Percentiles rank a stretch among this genome's conserved stretches.
Evolutionary conservation across 2,797 vertebrate species (phyloP).

Genomic region (Pangasius macronema): DNA sequence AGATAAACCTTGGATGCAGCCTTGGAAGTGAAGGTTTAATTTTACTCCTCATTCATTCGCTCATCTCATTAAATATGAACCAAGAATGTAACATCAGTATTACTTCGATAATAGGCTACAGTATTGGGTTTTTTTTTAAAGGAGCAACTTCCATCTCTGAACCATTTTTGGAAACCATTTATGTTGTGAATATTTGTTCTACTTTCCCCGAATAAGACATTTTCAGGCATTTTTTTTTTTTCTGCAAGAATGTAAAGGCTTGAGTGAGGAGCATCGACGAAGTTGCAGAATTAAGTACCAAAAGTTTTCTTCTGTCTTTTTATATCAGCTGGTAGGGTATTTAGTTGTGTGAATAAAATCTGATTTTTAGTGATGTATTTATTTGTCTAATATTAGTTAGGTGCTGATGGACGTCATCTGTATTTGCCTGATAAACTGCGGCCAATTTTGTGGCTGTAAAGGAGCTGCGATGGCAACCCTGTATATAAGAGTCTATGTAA

Average conservation of each 20-base stretch:
- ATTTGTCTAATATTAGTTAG: constrained; percentile 67
- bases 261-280: background rate
- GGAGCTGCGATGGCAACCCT: constrained; percentile 52
- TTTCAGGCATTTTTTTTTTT: background rate
- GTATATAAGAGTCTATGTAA: constrained; percentile 50
- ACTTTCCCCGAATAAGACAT: background rate
- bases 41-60: background rate
- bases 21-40: background rate
- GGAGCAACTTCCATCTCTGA: background rate
- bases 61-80: background rate
- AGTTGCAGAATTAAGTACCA: constrained; percentile 4
- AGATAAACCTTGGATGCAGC: background rate
- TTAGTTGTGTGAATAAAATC: background rate
- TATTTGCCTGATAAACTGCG: constrained; percentile 20
- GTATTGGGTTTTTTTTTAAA: background rate
- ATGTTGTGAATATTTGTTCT: background rate
- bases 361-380: constrained; percentile 66
- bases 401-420: constrained; percentile 32
- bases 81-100: constrained; percentile 22
- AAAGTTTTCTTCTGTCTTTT: background rate
- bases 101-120: background rate
- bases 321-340: background rate
- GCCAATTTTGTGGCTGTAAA: constrained; percentile 42
- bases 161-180: background rate
- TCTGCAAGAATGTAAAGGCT: background rate